Percentiles rank a stretch among this genome's conserved stretches.
These are phyloP conservation scores for Dryoscopus gambensis DNA, from an alignment of 2,113 vertebrate genomes.

Conservation along the genomic window DNA sequence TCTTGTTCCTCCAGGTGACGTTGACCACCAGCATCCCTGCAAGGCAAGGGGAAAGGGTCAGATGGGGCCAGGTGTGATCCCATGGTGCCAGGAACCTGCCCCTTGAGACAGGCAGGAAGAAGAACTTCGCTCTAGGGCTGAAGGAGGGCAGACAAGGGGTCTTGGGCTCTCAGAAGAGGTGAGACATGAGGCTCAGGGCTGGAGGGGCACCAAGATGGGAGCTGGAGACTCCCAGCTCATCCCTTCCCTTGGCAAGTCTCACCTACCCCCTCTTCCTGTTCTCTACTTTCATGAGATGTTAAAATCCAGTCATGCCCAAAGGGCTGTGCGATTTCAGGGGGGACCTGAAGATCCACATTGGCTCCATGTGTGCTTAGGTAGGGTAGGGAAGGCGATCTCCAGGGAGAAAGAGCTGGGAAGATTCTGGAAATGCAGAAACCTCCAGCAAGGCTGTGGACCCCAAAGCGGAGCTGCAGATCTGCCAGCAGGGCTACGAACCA, in stretches of 20 bases:
- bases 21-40: slow-evolving; percentile 98
- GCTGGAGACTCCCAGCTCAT: background rate
- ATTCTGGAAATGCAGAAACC: background rate
- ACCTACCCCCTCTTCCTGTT: background rate
- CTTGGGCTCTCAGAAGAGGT: background rate
- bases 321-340: background rate
- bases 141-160: background rate
- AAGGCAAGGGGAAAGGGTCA: background rate
- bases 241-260: background rate
- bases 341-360: background rate
- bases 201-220: background rate
- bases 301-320: background rate
- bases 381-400: background rate
- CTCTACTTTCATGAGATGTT: background rate
- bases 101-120: accelerated
- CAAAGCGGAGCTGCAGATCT: accelerated
- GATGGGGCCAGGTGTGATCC: accelerated
- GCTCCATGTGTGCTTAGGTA: background rate
- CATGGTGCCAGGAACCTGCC: accelerated
- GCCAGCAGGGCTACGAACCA: no score
- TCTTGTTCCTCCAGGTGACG: slow-evolving; percentile 99
- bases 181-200: background rate
- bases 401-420: accelerated
- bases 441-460: background rate
- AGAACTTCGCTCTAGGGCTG: background rate